Conservation (phyloP, 2,113 vertebrate genomes). For the Lophochroa leadbeateri region DNA sequence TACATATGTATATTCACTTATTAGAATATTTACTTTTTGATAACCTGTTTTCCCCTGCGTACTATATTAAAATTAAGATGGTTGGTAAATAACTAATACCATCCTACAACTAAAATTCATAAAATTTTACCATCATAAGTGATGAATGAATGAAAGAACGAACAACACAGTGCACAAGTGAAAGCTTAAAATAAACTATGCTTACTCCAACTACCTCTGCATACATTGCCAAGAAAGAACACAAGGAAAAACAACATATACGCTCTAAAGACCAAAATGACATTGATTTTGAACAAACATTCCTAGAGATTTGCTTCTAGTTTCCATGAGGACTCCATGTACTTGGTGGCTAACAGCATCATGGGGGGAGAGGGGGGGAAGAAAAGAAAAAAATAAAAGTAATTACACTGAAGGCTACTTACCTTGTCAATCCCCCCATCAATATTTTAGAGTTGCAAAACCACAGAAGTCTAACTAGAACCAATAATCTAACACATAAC, state of each 20-base stretch:
- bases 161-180: background rate
- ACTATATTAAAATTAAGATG: background rate
- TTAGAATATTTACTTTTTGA: background rate
- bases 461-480: background rate
- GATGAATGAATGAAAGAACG: background rate
- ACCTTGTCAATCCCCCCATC: background rate
- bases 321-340: background rate
- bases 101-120: background rate
- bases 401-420: background rate
- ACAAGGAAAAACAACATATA: background rate
- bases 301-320: background rate
- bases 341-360: background rate
- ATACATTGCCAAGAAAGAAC: background rate
- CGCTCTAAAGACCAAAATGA: background rate
- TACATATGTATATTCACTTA: background rate
- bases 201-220: background rate
- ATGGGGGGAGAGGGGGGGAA: too few species aligned
- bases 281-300: background rate
- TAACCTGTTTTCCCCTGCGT: background rate
- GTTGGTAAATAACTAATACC: background rate
- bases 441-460: background rate
- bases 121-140: background rate
- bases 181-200: background rate
- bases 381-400: too few species aligned
- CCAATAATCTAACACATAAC: background rate